Conservation (phyloP, 1,140 invertebrate species). For the Magallana angulata region DNA sequence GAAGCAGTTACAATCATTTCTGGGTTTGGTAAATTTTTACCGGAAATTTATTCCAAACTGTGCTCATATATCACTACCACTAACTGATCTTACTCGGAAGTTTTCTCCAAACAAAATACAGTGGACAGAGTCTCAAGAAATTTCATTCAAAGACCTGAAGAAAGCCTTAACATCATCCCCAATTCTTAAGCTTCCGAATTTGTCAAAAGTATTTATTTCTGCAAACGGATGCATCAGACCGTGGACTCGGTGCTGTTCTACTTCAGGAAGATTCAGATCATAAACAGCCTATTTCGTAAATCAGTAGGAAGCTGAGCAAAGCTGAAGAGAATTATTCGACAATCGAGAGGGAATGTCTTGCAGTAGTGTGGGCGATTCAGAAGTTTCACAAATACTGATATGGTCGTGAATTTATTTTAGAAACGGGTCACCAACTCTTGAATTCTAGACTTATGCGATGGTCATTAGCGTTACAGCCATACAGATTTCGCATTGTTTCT, state of each 20-base stretch:
- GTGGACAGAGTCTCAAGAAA: constrained; percentile 30
- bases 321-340: no score
- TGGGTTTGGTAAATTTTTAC: constrained; percentile 53
- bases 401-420: constrained; percentile 79
- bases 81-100: constrained; percentile 59
- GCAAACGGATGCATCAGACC: constrained; percentile 56
- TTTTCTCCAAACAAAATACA: constrained; percentile 8
- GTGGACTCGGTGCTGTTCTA: constrained; percentile 11
- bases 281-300: no score
- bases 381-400: constrained; percentile 77
- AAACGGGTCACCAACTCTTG: constrained; percentile 79
- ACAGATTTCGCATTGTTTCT: no score
- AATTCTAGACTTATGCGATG: no score
- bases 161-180: constrained; percentile 2
- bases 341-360: constrained; percentile 77
- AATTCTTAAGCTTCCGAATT: constrained; percentile 50
- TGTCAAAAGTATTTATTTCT: constrained; percentile 52
- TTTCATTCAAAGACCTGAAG: constrained; percentile 45
- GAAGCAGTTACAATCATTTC: constrained; percentile 68
- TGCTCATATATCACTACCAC: constrained; percentile 72
- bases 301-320: no score
- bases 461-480: no score
- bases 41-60: constrained; percentile 76
- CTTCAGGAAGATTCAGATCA: not conserved
- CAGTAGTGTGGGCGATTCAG: constrained; percentile 75